These are phyloP conservation scores for Agrochola lota DNA, from an alignment of 2,888 invertebrate species.

Conservation along the genomic window DNA sequence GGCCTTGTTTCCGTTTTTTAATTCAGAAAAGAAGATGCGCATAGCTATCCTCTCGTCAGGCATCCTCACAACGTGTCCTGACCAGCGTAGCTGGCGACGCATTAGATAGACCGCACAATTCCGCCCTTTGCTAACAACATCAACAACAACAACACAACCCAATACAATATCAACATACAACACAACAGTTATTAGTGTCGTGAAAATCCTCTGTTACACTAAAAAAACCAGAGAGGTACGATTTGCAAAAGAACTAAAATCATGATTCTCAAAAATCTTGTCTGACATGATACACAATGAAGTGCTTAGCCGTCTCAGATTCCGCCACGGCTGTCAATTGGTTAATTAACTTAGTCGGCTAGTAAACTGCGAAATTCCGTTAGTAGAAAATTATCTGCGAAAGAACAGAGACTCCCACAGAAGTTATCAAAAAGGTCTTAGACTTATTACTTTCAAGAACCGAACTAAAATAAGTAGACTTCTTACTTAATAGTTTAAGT, in stretches of 20 bases:
- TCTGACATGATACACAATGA: too few relatives aligned
- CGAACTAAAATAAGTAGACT: not conserved
- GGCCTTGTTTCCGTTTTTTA: not conserved
- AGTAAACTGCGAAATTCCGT: not conserved
- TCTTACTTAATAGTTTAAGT: not conserved
- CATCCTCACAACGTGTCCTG: not conserved
- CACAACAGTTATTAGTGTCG: not conserved
- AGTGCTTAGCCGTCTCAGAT: not conserved
- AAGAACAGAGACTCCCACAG: not conserved
- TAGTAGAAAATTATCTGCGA: not conserved
- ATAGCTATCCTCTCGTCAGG: not conserved
- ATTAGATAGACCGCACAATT: too few relatives aligned
- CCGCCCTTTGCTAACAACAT: too few relatives aligned
- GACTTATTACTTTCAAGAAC: not conserved
- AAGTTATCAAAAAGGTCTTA: not conserved
- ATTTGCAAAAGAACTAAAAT: not conserved
- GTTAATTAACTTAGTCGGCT: not conserved
- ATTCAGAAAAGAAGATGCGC: not conserved
- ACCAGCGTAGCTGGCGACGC: not conserved
- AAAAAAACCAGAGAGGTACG: not conserved
- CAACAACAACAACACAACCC: too few relatives aligned
- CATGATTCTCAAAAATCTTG: too few relatives aligned
- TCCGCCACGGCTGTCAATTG: too few relatives aligned
- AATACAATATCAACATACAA: too few relatives aligned
- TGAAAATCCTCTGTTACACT: conserved; percentile 3